Conservation (phyloP, 2,113 vertebrate species). For the Callipepla californica region DNA sequence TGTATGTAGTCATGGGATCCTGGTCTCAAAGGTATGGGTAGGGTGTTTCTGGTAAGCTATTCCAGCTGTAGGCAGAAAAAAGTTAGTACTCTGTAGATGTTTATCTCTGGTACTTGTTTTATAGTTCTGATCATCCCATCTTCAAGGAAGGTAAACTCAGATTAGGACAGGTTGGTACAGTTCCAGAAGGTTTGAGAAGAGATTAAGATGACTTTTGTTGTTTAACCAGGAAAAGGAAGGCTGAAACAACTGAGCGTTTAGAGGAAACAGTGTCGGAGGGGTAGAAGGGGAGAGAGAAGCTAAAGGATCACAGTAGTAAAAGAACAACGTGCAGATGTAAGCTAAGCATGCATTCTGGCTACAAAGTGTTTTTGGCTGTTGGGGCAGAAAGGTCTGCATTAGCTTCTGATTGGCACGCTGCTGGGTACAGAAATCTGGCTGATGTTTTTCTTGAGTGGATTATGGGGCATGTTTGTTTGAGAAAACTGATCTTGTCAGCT, state of each 20-base stretch:
- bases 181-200: neutral
- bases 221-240: neutral
- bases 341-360: neutral
- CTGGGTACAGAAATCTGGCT: neutral
- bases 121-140: neutral
- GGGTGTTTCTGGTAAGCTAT: neutral
- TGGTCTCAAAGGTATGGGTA: neutral
- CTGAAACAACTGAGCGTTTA: neutral
- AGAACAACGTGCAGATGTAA: neutral
- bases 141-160: neutral
- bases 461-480: neutral
- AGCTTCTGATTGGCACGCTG: neutral
- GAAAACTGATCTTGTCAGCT: neutral
- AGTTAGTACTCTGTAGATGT: neutral
- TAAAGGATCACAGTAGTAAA: neutral
- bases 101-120: neutral
- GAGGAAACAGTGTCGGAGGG: neutral
- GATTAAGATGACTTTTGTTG: neutral
- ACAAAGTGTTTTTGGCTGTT: neutral
- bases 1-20: neutral
- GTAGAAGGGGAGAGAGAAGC: neutral
- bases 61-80: neutral
- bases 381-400: neutral
- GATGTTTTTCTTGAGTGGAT: neutral
- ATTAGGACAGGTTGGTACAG: neutral